A percentile compares a stretch with the other conserved stretches of the same genome.
Evolutionary conservation across 2,113 vertebrate species (phyloP).

Genomic region (Azemiops feae): DNA sequence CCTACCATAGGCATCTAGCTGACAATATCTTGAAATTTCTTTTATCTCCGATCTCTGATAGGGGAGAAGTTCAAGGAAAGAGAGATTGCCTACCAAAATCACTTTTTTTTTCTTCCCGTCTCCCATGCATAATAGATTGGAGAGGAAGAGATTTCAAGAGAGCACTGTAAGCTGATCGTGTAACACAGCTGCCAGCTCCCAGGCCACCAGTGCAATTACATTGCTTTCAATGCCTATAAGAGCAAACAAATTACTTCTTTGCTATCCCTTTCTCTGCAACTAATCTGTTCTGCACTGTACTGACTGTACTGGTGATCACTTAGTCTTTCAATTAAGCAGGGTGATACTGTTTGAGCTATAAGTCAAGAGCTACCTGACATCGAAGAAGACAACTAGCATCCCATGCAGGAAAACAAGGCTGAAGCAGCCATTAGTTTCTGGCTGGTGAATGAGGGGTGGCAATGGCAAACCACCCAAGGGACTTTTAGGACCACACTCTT

Average conservation of each 20-base stretch:
- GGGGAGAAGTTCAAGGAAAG: background rate
- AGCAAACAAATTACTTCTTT: background rate
- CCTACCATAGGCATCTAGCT: background rate
- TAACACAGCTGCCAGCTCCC: too few species aligned
- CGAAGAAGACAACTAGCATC: background rate
- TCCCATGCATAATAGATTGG: background rate
- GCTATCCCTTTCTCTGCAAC: background rate
- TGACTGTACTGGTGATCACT: background rate
- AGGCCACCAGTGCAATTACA: background rate
- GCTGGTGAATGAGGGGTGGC: background rate
- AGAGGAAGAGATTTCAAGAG: background rate
- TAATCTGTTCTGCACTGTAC: background rate
- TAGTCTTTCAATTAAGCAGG: background rate
- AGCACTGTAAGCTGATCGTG: background rate
- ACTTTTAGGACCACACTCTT: background rate
- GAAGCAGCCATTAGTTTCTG: background rate
- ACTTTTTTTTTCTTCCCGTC: background rate
- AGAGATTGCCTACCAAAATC: background rate
- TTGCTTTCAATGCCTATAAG: background rate
- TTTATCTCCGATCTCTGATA: background rate
- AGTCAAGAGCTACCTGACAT: background rate
- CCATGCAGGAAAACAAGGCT: background rate
- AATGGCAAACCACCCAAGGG: background rate
- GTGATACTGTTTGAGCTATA: background rate
- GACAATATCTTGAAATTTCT: background rate